Conservation (phyloP, 2,113 vertebrate genomes). For the Peromyscus polionotus region DNA sequence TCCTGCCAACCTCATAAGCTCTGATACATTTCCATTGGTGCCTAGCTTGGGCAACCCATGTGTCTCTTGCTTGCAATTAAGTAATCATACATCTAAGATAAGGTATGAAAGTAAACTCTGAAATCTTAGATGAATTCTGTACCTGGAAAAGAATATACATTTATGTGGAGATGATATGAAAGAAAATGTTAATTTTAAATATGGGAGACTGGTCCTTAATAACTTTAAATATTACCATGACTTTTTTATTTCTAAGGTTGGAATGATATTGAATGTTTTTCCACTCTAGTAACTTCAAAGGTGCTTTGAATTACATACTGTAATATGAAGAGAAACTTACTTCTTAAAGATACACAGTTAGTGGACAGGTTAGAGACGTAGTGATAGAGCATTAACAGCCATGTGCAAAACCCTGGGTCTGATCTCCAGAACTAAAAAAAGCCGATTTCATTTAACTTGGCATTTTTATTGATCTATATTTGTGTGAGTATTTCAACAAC, state of each 20-base stretch:
- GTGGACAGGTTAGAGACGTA: not conserved
- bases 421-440: not conserved
- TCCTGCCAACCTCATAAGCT: not conserved
- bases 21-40: not conserved
- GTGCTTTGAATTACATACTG: not conserved
- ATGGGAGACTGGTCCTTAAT: not conserved
- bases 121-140: not conserved
- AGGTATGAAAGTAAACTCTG: not conserved
- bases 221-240: conserved; percentile 1
- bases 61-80: not conserved
- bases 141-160: not conserved
- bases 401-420: not conserved
- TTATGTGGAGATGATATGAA: conserved; percentile 12
- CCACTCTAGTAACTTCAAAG: not conserved
- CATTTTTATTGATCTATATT: conserved; percentile 35
- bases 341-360: not conserved
- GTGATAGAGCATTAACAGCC: not conserved
- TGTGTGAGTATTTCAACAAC: not conserved
- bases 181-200: not conserved
- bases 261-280: not conserved
- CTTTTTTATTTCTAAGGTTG: not conserved
- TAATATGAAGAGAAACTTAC: not conserved
- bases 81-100: not conserved
- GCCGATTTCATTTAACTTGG: not conserved
- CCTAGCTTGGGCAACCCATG: not conserved